Percentiles rank a stretch among this genome's conserved stretches.
Evolutionary conservation across 2,888 invertebrate species (phyloP).

Genomic region (Phlogophora meticulosa): DNA sequence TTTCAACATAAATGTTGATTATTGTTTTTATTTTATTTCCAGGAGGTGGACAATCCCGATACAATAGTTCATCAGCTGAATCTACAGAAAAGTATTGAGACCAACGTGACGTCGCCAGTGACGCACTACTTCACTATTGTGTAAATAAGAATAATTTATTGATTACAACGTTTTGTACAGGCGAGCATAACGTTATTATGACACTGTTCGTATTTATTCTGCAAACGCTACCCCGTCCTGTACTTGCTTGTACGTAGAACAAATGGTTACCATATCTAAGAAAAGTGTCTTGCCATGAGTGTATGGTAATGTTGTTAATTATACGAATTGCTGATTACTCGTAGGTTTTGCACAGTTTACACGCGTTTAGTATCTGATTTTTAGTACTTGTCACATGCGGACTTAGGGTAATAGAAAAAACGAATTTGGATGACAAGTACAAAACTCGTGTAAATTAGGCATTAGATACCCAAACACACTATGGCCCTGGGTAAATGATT

Average conservation of each 20-base stretch:
- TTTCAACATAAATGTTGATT: no score
- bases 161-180: not conserved
- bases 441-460: not conserved
- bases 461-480: not conserved
- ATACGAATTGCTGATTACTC: not conserved
- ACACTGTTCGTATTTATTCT: not conserved
- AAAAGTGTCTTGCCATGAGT: slow-evolving; percentile 13
- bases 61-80: slow-evolving; percentile 75
- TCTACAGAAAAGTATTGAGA: slow-evolving; percentile 72
- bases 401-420: no score
- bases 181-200: not conserved
- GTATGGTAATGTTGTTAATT: not conserved
- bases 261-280: slow-evolving; percentile 41
- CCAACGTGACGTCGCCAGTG: slow-evolving; percentile 69
- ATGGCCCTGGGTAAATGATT: not conserved
- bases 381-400: not conserved
- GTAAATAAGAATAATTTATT: slow-evolving; percentile 48
- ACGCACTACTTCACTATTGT: slow-evolving; percentile 83
- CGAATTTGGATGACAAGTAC: not conserved
- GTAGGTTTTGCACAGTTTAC: not conserved
- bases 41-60: slow-evolving; percentile 71
- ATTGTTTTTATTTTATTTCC: slow-evolving; percentile 24
- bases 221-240: not conserved
- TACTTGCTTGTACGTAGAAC: not conserved
- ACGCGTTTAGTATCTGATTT: not conserved